phyloP scores from a whole-genome alignment of 2,113 vertebrate genomes.

The Sterrhoptilus dennistouni region DNA sequence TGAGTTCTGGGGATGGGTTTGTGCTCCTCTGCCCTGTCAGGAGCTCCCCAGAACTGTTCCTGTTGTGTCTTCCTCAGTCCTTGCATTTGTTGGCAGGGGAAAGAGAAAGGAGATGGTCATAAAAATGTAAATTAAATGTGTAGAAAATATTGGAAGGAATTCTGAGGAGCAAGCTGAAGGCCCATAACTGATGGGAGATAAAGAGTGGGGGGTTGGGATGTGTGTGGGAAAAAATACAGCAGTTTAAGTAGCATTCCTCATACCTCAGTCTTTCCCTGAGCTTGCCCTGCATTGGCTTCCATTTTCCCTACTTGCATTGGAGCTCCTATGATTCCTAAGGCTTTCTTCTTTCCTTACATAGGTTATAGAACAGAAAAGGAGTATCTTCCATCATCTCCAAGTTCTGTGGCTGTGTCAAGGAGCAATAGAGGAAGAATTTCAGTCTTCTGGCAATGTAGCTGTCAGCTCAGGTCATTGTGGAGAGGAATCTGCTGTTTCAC shows the following conservation, averaged over 20 bases:
- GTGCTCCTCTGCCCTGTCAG: background rate
- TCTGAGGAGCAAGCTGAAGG: background rate
- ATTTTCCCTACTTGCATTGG: background rate
- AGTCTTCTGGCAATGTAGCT: background rate
- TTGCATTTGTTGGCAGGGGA: background rate
- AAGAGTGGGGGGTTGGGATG: background rate
- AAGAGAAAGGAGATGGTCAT: background rate
- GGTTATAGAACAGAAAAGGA: background rate
- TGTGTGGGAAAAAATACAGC: background rate
- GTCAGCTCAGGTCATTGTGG: background rate
- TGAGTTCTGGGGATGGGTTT: background rate
- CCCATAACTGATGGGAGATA: background rate
- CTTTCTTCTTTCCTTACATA: background rate
- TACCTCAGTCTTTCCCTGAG: background rate
- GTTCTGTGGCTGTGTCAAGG: background rate
- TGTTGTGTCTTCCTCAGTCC: background rate
- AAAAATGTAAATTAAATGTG: background rate
- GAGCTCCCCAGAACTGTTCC: background rate
- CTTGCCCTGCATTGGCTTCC: background rate
- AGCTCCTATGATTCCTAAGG: background rate
- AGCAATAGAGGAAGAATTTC: background rate
- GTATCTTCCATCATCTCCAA: background rate
- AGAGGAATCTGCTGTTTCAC: background rate
- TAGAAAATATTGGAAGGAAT: background rate
- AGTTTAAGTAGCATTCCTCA: background rate